Evolutionary conservation across 2,888 invertebrate species (phyloP), one percentile per base, ranked within the genome.

Genomic region (Oscheius sp.): DNA sequence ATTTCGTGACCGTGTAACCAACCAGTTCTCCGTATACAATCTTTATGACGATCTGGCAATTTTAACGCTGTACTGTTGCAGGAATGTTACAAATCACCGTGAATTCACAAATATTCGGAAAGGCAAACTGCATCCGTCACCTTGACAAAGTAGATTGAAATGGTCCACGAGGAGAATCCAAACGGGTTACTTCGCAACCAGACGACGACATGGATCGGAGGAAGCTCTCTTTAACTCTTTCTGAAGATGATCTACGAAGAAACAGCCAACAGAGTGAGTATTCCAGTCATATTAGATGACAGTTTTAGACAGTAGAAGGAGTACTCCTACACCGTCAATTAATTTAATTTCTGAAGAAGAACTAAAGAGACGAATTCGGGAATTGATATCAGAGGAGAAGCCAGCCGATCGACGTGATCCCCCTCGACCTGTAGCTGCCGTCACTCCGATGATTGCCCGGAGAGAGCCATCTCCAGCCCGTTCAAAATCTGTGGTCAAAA

Each of bases 211-310:
- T 66, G 66, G 66, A 66, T 29, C 66, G 52, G 23, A 25, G 52
- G 16, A 66, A 66, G 66, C 52, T 66, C n/a, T 66, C 66, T 9
- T 27, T 66, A 7, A 66, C 66, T 25, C 52, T 66, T 29, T 66
- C 66, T 13, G 66, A 66, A 35, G 66, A 66, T 49, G 63, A 63
- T 25, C 27, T 66, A 52, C 27, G 66, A 21, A 49, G 49, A 6
- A 52, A 49, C 12, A 66, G 66, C 25, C 43, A 29, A 21, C 27
- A 27, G 29, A 13, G 27, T 25, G 29, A n/a, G 21, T 49, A 25
- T 12, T 27, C 2, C 27, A 12, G 25, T 3, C 1, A 7, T n/a
- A 0, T 1, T 1, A 12, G 29, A 58, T 58, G 16, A n/a, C n/a
- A 27, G 13, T 27, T 7, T 58, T 58, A 58, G 58, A 58, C n/a